These are phyloP conservation scores for Alces alces DNA, from an alignment of 2,113 vertebrate genomes.

Conservation along the genomic window DNA sequence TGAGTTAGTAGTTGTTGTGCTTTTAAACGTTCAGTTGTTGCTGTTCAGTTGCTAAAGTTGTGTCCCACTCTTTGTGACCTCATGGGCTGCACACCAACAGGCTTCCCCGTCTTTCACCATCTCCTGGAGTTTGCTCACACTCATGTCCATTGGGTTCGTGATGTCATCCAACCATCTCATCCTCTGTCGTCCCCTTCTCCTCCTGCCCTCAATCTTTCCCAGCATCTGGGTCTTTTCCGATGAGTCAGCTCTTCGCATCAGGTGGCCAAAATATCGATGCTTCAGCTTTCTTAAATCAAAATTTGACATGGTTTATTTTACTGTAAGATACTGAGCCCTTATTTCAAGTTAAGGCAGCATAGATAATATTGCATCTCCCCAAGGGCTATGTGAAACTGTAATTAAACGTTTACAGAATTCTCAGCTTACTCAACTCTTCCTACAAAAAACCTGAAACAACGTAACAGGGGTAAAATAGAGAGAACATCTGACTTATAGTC, in stretches of 20 bases:
- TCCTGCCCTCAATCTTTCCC: not conserved
- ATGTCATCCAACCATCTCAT: not conserved
- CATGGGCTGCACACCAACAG: not conserved
- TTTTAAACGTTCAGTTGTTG: not conserved
- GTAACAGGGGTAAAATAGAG: not conserved
- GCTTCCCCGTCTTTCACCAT: not conserved
- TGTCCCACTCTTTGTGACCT: accelerated
- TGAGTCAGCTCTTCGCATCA: not conserved
- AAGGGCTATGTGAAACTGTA: not conserved
- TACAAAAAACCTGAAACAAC: not conserved
- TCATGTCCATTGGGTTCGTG: accelerated
- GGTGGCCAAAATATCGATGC: not conserved
- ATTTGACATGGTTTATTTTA: not conserved
- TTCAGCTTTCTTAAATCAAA: not conserved
- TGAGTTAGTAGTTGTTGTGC: accelerated
- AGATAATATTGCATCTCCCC: accelerated
- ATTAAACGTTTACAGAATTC: not conserved
- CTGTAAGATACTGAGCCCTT: accelerated
- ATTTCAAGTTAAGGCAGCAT: not conserved
- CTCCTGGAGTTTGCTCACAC: not conserved
- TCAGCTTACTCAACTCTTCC: not conserved
- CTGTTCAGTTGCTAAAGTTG: not conserved
- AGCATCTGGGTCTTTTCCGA: not conserved
- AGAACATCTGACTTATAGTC: accelerated
- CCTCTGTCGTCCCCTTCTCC: not conserved